phyloP scores from a whole-genome alignment of 1,140 invertebrate species.

The Triops cancriformis region DNA sequence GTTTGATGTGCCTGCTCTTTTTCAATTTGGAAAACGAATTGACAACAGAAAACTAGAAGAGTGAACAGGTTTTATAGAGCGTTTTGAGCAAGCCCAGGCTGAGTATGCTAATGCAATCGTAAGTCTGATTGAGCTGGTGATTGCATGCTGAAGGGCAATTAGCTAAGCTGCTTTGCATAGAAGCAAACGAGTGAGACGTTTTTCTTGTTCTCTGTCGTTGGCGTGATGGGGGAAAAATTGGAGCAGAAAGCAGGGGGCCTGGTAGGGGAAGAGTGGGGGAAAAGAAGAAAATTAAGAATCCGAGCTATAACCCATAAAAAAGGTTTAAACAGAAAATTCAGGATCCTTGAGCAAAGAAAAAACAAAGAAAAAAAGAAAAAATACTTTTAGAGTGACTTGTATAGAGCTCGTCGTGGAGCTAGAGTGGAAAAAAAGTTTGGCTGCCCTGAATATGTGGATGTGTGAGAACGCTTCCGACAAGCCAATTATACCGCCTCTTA shows the following conservation, averaged over 20 bases:
- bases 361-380: neutral
- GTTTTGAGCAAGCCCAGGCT: neutral
- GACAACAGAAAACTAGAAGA: neutral
- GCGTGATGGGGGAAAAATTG: constrained; percentile 12
- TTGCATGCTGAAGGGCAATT: constrained; percentile 10
- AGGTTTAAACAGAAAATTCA: neutral
- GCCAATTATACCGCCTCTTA: constrained; percentile 13
- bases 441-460: neutral
- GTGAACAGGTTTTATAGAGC: neutral
- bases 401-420: neutral
- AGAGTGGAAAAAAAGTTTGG: neutral
- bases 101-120: constrained; percentile 13
- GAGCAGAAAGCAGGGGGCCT: constrained; percentile 6
- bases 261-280: neutral
- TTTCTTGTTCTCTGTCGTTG: constrained; percentile 10
- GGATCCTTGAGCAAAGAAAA: neutral
- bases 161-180: constrained; percentile 13
- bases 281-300: constrained; percentile 12
- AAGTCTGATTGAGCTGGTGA: constrained; percentile 13
- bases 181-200: constrained; percentile 10
- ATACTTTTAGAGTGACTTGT: neutral
- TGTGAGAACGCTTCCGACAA: neutral
- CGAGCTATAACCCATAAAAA: neutral
- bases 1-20: neutral
- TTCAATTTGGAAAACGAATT: neutral